Conservation (phyloP, 2,797 vertebrate genomes). For the Sebastolobus altivelis region DNA sequence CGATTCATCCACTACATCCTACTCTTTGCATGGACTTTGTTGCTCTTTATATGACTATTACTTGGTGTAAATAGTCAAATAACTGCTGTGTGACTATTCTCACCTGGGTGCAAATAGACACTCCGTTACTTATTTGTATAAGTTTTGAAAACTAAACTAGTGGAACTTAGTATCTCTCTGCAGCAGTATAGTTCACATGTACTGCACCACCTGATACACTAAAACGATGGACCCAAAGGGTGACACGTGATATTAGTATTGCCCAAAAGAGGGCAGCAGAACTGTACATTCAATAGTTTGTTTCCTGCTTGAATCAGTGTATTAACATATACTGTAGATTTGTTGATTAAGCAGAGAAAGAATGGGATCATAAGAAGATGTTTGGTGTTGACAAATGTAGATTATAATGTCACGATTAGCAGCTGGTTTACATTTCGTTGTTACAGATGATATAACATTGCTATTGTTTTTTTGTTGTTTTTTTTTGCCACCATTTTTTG, state of each 20-base stretch:
- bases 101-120: no score
- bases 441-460: background rate
- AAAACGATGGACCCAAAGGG: background rate
- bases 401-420: background rate
- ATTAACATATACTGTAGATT: background rate
- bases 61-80: no score
- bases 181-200: background rate
- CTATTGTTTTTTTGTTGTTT: background rate
- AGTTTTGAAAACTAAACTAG: background rate
- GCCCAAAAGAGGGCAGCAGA: constrained; percentile 66
- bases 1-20: no score
- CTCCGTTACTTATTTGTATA: background rate
- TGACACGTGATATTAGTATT: background rate
- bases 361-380: background rate
- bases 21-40: no score
- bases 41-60: no score
- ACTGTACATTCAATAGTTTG: background rate
- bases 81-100: no score
- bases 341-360: background rate
- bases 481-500: background rate
- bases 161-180: background rate
- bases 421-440: background rate
- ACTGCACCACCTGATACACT: background rate
- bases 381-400: background rate
- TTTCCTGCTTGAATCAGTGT: constrained; percentile 1